Evolutionary conservation across 2,797 vertebrate species (phyloP).

Genomic region (Pogoniulus pusillus): DNA sequence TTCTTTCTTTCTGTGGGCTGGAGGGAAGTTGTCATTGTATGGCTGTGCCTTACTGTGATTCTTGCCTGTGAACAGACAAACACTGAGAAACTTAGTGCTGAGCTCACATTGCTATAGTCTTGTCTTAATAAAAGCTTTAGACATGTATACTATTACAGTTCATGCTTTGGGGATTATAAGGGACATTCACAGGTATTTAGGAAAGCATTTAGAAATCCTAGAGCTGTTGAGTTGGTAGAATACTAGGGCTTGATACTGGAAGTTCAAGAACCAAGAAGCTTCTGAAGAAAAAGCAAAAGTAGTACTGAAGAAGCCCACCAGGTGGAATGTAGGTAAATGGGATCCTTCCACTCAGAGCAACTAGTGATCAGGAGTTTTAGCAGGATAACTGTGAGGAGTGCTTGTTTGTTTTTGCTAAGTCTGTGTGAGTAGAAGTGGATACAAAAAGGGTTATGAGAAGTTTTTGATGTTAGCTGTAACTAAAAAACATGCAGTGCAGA

Average conservation of each 20-base stretch:
- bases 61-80: background rate
- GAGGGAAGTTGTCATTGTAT: background rate
- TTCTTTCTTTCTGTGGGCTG: background rate
- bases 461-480: background rate
- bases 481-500: background rate
- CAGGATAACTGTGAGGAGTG: background rate
- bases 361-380: background rate
- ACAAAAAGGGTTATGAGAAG: background rate
- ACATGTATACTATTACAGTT: background rate
- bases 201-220: background rate
- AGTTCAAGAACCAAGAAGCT: background rate
- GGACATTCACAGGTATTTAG: background rate
- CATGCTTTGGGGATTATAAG: background rate
- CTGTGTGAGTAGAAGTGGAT: background rate
- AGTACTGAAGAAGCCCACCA: background rate
- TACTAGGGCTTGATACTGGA: background rate
- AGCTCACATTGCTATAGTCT: background rate
- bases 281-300: background rate
- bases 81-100: background rate
- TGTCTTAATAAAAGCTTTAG: background rate
- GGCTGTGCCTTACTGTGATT: background rate
- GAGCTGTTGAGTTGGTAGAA: background rate
- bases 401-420: background rate
- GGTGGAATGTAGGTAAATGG: background rate
- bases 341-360: background rate